Percentiles rank a stretch among this genome's conserved stretches.
Evolutionary conservation across 2,888 invertebrate species (phyloP).

Genomic region (Thecocarcelia acutangulata): DNA sequence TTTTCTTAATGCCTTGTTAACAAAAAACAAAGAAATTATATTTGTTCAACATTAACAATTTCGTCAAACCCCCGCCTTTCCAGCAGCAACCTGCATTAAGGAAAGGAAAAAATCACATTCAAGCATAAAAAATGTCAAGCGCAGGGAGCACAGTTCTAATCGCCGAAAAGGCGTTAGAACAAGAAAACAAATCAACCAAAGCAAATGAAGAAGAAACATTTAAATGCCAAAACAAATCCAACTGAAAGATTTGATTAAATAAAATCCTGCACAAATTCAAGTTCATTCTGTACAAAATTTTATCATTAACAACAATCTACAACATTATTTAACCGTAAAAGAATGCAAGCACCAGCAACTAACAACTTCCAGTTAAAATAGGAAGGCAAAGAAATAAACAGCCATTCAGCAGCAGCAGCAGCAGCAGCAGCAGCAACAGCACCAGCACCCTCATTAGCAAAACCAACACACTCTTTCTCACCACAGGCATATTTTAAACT

Average conservation of each 20-base stretch:
- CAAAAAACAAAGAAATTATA: slow-evolving; percentile 23
- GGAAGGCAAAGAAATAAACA: slow-evolving; percentile 8
- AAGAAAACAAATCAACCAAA: slow-evolving; percentile 69
- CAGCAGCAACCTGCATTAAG: slow-evolving; percentile 48
- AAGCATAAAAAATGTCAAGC: slow-evolving; percentile 45
- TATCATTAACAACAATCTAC: slow-evolving; percentile 64
- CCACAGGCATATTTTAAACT: slow-evolving; percentile 54
- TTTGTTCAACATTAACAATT: slow-evolving; percentile 50
- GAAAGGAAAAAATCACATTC: slow-evolving; percentile 39
- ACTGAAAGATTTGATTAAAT: slow-evolving; percentile 66
- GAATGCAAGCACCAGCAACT: slow-evolving; percentile 30
- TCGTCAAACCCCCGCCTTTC: slow-evolving; percentile 57
- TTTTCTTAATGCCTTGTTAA: slow-evolving; percentile 16
- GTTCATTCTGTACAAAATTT: slow-evolving; percentile 22
- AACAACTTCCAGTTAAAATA: slow-evolving; percentile 23
- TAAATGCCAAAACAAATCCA: slow-evolving; percentile 79
- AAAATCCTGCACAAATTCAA: slow-evolving; percentile 65
- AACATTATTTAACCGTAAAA: slow-evolving; percentile 42
- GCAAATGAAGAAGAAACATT: slow-evolving; percentile 81
- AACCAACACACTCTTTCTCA: slow-evolving; percentile 48
- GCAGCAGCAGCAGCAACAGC: slow-evolving; percentile 30
- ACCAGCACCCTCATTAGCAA: slow-evolving; percentile 42
- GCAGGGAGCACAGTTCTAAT: slow-evolving; percentile 24
- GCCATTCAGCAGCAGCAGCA: slow-evolving; percentile 34
- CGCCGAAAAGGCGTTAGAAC: slow-evolving; percentile 51